Evolutionary conservation across 2,888 invertebrate species (phyloP), one percentile per base, ranked within the genome.

Genomic region (Drosophila robusta): DNA sequence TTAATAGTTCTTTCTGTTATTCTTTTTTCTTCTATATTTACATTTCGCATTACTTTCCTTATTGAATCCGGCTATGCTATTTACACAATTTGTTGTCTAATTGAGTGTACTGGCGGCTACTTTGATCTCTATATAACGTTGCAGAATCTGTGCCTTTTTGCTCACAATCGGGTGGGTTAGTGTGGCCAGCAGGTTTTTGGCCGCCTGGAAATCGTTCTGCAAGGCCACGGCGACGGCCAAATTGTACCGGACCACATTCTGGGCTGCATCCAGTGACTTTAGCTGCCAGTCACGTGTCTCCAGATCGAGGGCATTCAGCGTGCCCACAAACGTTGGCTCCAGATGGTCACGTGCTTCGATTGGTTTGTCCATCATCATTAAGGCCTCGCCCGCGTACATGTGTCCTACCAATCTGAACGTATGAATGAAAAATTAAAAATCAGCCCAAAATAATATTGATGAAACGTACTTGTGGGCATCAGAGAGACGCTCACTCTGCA

Each of bases 341-440:
- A 98, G 93, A 92, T 97, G 95, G 62, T 96, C 95, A 11, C 97
- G 94, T 1, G 98, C 98, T 91, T 98, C 97, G 0, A 95, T 93
- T 75, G 97, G 95, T 92, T 95, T 95, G 90, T 98, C 97, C 90
- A 97, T 93, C 82, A 96, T 94, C 55, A 98, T 95, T 11, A 97
- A 93, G 26, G 97, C 96, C 93, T 98, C 98, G 0, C 97, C 97
- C 52, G 96, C 96, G 91, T 98, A 98, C 83, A 98, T 94, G 91
- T 97, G 96, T 0, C 95, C 98, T 85, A 98, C 93, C 79, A 97
- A 94, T 91, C 96, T 96, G 49, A 36, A 26, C 39, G 16, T 12
- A 2, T 1, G 16, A 1, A 9, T n/a, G 51, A 38, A 26, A 18
- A 41, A 18, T 32, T 7, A 12, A 8, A 9, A 9, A 12, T 9